Base-by-base conservation (phyloP, 2,113 vertebrate species). In the Salvelinus namaycush region DNA sequence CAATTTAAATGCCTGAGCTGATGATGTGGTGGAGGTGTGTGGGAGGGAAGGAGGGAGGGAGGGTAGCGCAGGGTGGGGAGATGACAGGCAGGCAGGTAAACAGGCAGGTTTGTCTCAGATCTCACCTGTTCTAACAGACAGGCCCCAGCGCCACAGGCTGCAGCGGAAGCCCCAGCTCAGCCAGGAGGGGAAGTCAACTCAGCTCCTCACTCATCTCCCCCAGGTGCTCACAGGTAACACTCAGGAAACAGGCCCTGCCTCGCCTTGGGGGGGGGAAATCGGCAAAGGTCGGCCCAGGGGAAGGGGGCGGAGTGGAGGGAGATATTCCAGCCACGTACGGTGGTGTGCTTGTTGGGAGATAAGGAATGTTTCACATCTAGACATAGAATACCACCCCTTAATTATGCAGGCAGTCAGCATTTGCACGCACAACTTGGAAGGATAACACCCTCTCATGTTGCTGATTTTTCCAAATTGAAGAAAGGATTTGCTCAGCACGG, bases 1-100 rank as follows among this genome's bases (percentile, higher is more conserved):
- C 18, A 3, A 62, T n/a, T 59, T 24, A 27, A 11, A n/a, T 22
- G 5, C 2, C n/a, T 3, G 44, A 6, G 68, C 9, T 48, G 34
- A 18, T 51, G 48, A 8, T 24, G 89, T 84, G 81, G 86, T 89
- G 87, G 87, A 89, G 88, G 12, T 44, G 27, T 22, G 49, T 76
- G 65, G 39, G 9, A 44, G 39, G 9, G 39, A 44, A 44, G 2
- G 39, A 20, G 29, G 14, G 13, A 14, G 12, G 29, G 65, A 24
- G 27, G 6, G 29, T 5, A 27, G 16, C 80, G 82, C 83, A 83
- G 85, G 79, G 18, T 5, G 76, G 79, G 82, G 78, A 83, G 87
- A 87, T 89, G 89, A 90, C 87, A 90, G 89, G 92, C 80, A 54
- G 82, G 77, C 89, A 86, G 87, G 83, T 87, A 88, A 89, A 90